Evolutionary conservation across 2,888 invertebrate genomes (phyloP).

Genomic region (Caradrina kadenii): DNA sequence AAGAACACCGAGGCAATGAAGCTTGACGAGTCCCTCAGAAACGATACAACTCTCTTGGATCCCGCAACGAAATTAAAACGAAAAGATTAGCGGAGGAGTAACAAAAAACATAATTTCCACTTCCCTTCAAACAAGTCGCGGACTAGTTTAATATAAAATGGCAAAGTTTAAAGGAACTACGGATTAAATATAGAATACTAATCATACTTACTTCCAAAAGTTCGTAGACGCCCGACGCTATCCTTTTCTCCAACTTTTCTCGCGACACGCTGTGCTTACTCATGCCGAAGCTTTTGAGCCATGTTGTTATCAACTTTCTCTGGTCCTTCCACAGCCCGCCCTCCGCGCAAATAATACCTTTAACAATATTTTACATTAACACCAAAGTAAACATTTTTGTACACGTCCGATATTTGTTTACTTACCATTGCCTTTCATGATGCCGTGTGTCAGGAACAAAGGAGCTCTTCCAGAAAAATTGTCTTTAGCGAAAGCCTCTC

Average conservation of each 20-base stretch:
- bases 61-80: no score
- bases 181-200: constrained; percentile 18
- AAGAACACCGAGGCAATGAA: no score
- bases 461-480: constrained; percentile 94
- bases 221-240: constrained; percentile 91
- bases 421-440: constrained; percentile 97
- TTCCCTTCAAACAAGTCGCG: no score
- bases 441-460: constrained; percentile 95
- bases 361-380: constrained; percentile 34
- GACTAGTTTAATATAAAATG: background rate
- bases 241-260: constrained; percentile 92
- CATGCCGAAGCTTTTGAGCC: constrained; percentile 94
- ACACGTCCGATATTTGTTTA: constrained; percentile 6
- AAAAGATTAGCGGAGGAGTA: no score
- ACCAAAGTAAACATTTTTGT: background rate
- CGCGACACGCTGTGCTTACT: constrained; percentile 91
- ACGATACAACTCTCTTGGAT: no score
- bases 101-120: no score
- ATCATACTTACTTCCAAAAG: constrained; percentile 91
- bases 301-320: constrained; percentile 93
- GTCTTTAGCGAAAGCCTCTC: constrained; percentile 93
- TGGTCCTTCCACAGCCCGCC: constrained; percentile 96
- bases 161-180: background rate
- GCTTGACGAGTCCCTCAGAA: no score
- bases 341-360: constrained; percentile 96